These are phyloP conservation scores for Alectoris magna DNA, from an alignment of 2,797 vertebrate species.

Conservation along the genomic window DNA sequence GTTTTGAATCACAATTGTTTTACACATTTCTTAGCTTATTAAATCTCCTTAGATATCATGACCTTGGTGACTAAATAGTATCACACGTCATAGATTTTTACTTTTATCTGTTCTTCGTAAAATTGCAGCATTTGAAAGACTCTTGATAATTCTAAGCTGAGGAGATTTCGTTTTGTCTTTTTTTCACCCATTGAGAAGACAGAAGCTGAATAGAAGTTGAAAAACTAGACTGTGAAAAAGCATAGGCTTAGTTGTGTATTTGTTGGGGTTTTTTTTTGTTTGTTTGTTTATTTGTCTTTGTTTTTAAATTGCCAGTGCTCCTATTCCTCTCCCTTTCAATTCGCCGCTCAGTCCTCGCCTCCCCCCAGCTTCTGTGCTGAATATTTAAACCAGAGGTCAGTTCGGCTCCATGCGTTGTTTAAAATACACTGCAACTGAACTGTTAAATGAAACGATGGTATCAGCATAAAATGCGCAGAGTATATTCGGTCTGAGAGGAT, in stretches of 20 bases:
- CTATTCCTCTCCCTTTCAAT: not conserved
- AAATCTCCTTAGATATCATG: not conserved
- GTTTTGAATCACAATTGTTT: slow-evolving; percentile 5
- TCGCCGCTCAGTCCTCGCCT: not conserved
- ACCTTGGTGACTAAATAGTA: not conserved
- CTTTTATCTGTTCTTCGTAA: not conserved
- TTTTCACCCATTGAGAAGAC: not conserved
- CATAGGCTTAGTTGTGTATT: not conserved
- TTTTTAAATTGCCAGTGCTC: not conserved
- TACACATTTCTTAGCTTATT: not conserved
- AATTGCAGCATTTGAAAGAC: not conserved
- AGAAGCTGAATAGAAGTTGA: not conserved
- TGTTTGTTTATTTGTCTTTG: not conserved
- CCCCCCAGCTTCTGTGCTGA: not conserved
- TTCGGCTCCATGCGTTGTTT: not conserved
- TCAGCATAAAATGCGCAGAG: slow-evolving; percentile 53
- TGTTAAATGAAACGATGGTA: slow-evolving; percentile 36
- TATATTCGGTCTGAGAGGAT: slow-evolving; percentile 6
- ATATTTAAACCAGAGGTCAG: slow-evolving; percentile 32
- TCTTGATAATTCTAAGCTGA: not conserved
- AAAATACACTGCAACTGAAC: slow-evolving; percentile 1
- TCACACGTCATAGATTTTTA: not conserved
- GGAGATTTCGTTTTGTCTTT: not conserved
- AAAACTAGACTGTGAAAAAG: not conserved
- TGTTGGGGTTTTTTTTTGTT: not conserved